Evolutionary conservation across 2,797 vertebrate species (phyloP), one percentile per base, ranked within the genome.

Genomic region (Lutjanus argentimaculatus): DNA sequence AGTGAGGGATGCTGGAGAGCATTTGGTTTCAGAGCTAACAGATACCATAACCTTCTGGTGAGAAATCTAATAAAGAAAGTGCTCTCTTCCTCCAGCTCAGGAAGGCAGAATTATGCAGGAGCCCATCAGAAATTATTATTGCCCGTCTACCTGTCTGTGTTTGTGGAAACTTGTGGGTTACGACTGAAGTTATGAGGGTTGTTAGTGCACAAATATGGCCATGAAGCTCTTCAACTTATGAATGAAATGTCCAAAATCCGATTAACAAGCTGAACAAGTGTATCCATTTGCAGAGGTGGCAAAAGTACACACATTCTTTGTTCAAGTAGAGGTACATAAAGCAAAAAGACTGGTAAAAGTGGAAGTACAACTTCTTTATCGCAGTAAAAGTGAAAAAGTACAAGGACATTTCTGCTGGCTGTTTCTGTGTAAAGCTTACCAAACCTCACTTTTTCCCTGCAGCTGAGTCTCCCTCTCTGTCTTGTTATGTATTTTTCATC

Each of bases 21-120:
- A 64, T 91, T 83, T 77, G 85, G 85, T 92, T 93, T 89, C 86
- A 86, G 16, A 52, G 77, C 82, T 71, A 89, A 88, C 84, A 90
- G 89, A 89, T 77, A 87, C 66, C 68, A 82, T 73, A 84, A 81
- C 88, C 71, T 42, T 87, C 70, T 81, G 79, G 36, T 74, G 84
- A 75, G 72, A 87, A 87, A 83, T 91, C 84, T 80, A 90, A 92
- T 87, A 83, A 87, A 25, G 76, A 82, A 86, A 88, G 88, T 75
- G 79, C 53, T 80, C 69, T 82, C 65, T 87, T 84, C 77, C 74
- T 85, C 49, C 4, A 13, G 77, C 73, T 62, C 75, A 67, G 83
- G 82, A 88, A 84, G 72, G 53, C 49, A 53, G 79, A 75, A 85
- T 84, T 64, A 65, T 74, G 46, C 80, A 87, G 79, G 80, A 85